Conservation (phyloP, 2,797 vertebrate species). For the Tolypeutes matacus region DNA sequence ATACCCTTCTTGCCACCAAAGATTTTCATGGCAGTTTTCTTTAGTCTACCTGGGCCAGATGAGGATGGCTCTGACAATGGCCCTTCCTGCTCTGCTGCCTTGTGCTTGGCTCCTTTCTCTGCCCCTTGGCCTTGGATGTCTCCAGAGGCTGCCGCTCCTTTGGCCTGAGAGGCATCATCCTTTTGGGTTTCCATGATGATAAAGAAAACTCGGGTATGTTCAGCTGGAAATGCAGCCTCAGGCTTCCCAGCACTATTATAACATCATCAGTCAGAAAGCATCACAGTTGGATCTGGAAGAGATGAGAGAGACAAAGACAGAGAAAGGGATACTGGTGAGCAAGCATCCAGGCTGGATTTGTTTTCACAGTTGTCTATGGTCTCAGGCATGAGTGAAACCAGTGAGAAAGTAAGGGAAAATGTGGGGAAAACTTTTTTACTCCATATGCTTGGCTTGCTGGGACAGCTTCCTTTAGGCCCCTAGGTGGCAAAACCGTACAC, state of each 20-base stretch:
- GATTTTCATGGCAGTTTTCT: constrained; percentile 95
- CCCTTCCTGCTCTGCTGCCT: constrained; percentile 69
- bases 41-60: constrained; percentile 91
- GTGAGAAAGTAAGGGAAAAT: constrained; percentile 48
- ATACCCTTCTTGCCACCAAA: constrained; percentile 96
- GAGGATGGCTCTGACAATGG: constrained; percentile 76
- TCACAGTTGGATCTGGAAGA: constrained; percentile 78
- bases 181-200: constrained; percentile 90
- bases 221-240: constrained; percentile 59
- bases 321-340: constrained; percentile 73
- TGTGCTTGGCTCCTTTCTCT: constrained; percentile 73
- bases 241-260: constrained; percentile 52
- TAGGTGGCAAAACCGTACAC: constrained; percentile 61
- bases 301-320: constrained; percentile 66
- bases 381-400: constrained; percentile 50
- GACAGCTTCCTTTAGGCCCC: not conserved
- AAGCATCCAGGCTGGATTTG: not conserved
- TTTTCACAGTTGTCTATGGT: constrained; percentile 52
- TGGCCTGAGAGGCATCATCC: constrained; percentile 69
- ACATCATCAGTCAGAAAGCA: constrained; percentile 74
- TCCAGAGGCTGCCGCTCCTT: constrained; percentile 58
- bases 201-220: constrained; percentile 37
- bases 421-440: constrained; percentile 57
- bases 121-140: constrained; percentile 72
- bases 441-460: constrained; percentile 54